Conservation (phyloP, 2,113 vertebrate genomes). For the Sebastes fasciatus region DNA sequence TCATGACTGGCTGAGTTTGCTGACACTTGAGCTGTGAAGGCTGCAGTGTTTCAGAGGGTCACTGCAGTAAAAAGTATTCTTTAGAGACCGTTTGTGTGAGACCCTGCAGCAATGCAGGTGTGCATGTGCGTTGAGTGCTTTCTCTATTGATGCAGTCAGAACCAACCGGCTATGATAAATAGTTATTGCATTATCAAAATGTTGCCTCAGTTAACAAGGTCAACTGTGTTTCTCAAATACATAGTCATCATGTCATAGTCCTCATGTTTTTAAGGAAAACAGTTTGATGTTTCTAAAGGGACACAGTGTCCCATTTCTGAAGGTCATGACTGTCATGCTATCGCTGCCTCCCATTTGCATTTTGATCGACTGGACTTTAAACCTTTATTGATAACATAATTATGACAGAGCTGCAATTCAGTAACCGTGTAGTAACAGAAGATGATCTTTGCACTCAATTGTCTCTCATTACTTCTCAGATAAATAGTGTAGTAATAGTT, state of each 20-base stretch:
- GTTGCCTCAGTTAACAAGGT: slow-evolving; percentile 1
- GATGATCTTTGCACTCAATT: neutral
- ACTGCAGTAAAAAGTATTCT: slow-evolving; percentile 75
- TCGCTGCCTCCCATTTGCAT: neutral
- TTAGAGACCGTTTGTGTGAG: slow-evolving; percentile 54
- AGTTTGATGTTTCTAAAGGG: neutral
- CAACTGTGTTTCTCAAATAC: slow-evolving; percentile 18
- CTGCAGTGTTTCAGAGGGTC: slow-evolving; percentile 76
- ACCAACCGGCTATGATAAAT: neutral
- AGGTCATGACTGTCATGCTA: slow-evolving; percentile 35
- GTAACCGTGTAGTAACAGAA: neutral
- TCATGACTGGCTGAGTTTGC: slow-evolving; percentile 46
- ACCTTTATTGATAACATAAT: neutral
- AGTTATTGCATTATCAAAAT: neutral
- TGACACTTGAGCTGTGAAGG: slow-evolving; percentile 66
- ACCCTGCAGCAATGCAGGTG: slow-evolving; percentile 69
- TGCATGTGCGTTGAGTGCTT: slow-evolving; percentile 13
- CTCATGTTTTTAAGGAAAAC: neutral
- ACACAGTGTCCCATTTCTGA: slow-evolving; percentile 31
- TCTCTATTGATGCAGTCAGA: slow-evolving; percentile 9
- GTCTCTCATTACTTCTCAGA: slow-evolving; percentile 1
- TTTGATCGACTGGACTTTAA: slow-evolving; percentile 12
- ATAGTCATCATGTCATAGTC: neutral
- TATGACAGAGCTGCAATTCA: neutral
- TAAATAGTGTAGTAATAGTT: neutral